These are phyloP conservation scores for Pseudolycoriella hygida DNA, from an alignment of 2,888 invertebrate genomes.

Conservation along the genomic window DNA sequence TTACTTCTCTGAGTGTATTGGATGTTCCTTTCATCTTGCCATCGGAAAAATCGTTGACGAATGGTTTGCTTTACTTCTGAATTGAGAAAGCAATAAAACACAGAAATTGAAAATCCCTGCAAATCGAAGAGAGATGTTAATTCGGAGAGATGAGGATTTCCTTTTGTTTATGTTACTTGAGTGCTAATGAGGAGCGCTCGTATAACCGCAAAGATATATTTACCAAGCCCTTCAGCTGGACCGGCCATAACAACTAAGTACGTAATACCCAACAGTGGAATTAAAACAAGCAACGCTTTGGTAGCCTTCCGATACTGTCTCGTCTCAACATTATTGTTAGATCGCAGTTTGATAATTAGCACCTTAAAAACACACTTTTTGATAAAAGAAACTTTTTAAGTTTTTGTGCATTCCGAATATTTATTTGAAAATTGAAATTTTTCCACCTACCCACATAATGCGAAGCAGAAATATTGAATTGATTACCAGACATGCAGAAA, in stretches of 20 bases:
- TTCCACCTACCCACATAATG: slow-evolving; percentile 67
- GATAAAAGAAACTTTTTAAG: slow-evolving; percentile 2
- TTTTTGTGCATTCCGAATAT: not conserved
- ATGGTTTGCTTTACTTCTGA: slow-evolving; percentile 78
- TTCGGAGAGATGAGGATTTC: not conserved
- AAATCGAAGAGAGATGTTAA: not conserved
- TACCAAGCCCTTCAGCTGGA: slow-evolving; percentile 55
- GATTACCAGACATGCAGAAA: slow-evolving; percentile 57
- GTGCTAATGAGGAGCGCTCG: slow-evolving; percentile 73
- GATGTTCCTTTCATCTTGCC: slow-evolving; percentile 32
- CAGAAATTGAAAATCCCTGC: slow-evolving; percentile 76
- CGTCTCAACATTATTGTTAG: slow-evolving; percentile 76
- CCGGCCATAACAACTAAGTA: slow-evolving; percentile 71
- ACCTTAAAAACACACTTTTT: slow-evolving; percentile 37
- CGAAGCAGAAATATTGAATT: slow-evolving; percentile 66
- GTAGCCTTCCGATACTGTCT: slow-evolving; percentile 81
- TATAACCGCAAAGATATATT: slow-evolving; percentile 57
- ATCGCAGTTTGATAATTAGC: slow-evolving; percentile 79
- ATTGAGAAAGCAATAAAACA: slow-evolving; percentile 87
- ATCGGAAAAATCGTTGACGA: slow-evolving; percentile 62
- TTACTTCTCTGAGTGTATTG: no score
- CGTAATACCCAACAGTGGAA: slow-evolving; percentile 81
- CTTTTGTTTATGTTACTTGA: slow-evolving; percentile 41
- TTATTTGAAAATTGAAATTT: not conserved
- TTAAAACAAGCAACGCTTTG: slow-evolving; percentile 77